Evolutionary conservation across 2,113 vertebrate genomes (phyloP).

Genomic region (Morone saxatilis): DNA sequence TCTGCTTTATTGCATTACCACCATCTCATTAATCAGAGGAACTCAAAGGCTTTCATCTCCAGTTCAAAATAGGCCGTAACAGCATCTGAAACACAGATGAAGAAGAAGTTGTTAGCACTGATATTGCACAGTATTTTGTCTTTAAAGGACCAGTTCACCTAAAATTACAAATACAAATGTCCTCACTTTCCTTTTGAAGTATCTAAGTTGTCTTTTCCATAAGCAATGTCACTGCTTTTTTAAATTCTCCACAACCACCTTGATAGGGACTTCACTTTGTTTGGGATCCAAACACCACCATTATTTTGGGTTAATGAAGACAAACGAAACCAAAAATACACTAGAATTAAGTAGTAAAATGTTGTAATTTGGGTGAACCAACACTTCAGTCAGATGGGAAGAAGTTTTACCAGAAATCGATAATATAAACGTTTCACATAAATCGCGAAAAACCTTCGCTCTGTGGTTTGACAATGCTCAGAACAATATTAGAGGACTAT

Average conservation of each 20-base stretch:
- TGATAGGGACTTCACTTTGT: too few species aligned
- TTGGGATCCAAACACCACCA: not conserved
- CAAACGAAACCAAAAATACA: not conserved
- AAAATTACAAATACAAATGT: conserved; percentile 2
- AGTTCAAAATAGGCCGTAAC: not conserved
- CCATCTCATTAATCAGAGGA: conserved; percentile 31
- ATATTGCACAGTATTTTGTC: not conserved
- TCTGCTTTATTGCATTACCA: conserved; percentile 45
- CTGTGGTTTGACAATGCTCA: not conserved
- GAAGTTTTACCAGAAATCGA: not conserved
- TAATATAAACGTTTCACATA: not conserved
- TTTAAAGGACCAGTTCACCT: conserved; percentile 1
- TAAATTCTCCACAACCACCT: not conserved
- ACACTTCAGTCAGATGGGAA: not conserved
- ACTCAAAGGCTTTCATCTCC: conserved; percentile 45
- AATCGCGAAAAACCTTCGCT: not conserved
- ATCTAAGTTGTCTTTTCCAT: not conserved
- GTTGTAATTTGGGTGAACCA: not conserved
- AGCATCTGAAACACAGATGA: conserved; percentile 76
- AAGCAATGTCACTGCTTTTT: too few species aligned
- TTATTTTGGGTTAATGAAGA: too few species aligned
- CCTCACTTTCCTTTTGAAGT: not conserved
- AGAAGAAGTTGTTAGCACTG: conserved; percentile 29
- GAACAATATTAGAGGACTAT: conserved; percentile 36
- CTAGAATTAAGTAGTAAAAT: not conserved